Base-by-base conservation (phyloP, 2,797 vertebrate species). In the Tachyglossus aculeatus region DNA sequence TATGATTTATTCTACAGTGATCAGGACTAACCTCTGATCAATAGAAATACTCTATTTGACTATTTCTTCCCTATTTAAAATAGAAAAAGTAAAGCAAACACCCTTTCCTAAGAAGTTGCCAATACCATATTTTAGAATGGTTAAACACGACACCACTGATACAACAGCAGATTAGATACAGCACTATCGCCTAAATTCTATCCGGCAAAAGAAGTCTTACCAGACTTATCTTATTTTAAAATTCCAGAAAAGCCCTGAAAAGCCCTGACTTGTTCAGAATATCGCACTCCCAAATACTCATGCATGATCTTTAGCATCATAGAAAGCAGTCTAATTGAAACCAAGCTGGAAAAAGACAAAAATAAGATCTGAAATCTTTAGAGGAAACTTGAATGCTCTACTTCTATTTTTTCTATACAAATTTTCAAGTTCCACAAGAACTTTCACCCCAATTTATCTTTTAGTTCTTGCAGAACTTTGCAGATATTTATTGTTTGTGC, bases 401-500 rank as follows among this genome's bases (percentile, higher is more conserved):
- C n/a, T n/a, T n/a, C n/a, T n/a, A 16, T 21, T 31, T 13, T 16
- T 31, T 18, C 48, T 16, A 12, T 51, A 51, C 12, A 18, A 52
- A 19, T 9, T 55, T 16, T 4, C 51, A 58, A 4, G 29, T 25
- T 5, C 52, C 48, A 56, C 37, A 58, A 53, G 71, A 69, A 9
- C 13, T 32, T n/a, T n/a, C 66, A 67, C 50, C 5, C 25, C 27
- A 51, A 45, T 44, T 63, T 5, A 12, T 44, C 45, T 60, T 12
- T 19, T 45, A 40, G 60, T 16, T 55, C 1, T 2, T 40, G 25
- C 24, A 25, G 29, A 27, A 62, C 38, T 55, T 74, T 50, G 33
- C 39, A 56, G 44, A 18, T 32, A 58, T 69, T 45, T 59, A 66
- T 33, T 32, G 16, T 69, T 86, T 61, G 56, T 68, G 59, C 25